A percentile compares a stretch with the other conserved stretches of the same genome.
These are phyloP conservation scores for Lepisosteus osseus DNA, from an alignment of 2,113 vertebrate species.

Conservation along the genomic window DNA sequence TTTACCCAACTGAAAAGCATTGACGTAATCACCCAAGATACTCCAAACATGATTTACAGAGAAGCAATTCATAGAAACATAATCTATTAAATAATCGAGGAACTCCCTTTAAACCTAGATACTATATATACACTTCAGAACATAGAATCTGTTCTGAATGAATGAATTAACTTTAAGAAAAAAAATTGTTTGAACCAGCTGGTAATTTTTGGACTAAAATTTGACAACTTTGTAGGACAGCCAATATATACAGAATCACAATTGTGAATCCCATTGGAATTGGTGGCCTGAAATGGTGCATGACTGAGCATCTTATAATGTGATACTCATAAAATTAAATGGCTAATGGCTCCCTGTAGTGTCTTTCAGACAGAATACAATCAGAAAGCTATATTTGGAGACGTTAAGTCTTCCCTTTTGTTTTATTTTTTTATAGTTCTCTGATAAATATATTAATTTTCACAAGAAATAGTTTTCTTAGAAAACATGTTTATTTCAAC, in stretches of 20 bases:
- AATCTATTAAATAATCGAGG: no score
- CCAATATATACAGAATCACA: background rate
- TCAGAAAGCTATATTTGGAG: background rate
- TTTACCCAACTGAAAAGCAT: no score
- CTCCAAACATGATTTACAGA: no score
- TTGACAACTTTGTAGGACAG: background rate
- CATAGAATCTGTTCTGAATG: no score
- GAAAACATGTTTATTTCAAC: no score
- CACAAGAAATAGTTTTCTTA: background rate
- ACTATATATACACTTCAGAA: no score
- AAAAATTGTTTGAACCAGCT: no score
- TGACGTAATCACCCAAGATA: no score
- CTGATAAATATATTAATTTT: background rate
- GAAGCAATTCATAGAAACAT: no score
- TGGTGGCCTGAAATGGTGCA: background rate
- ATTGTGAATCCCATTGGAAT: background rate
- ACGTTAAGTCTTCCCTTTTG: background rate
- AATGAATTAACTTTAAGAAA: no score
- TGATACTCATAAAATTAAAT: background rate
- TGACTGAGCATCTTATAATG: conserved; percentile 4
- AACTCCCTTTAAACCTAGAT: no score
- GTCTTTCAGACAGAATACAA: background rate
- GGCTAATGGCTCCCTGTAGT: background rate
- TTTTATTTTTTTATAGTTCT: background rate
- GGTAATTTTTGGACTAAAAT: background rate